Evolutionary conservation across 2,113 vertebrate genomes (phyloP), one percentile per base, ranked within the genome.

Genomic region (Hippocampus abdominalis): DNA sequence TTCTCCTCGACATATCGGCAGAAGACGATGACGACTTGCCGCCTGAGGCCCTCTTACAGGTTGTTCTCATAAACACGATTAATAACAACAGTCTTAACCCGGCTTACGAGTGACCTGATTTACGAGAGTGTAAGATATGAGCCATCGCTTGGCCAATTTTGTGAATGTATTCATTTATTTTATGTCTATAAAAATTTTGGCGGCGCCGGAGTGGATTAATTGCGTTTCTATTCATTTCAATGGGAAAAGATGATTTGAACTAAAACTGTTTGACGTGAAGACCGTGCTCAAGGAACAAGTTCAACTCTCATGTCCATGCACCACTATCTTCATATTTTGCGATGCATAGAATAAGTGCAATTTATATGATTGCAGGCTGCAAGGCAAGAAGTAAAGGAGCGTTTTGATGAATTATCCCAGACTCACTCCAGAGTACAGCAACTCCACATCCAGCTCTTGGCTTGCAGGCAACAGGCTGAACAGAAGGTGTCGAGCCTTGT

Each of bases 321-420:
- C 46, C 16, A 48, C 12, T 18, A 5, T 18, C 15, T 48, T 48
- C 13, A 48, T 48, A 16, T 48, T 48, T 48, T 4, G 46, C 12
- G 46, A n/a, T 7, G 44, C n/a, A 20, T 8, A 36, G 3, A 61
- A 4, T 67, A 20, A 51, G 1, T 51, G 4, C 9, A 40, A 32
- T 10, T 7, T 60, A 25, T 48, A 21, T 48, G 16, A 44, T 59
- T 73, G 15, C 75, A 94, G 94, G 85, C 84, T 63, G 90, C 89
- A 10, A 94, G 93, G 94, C 78, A 86, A 53, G 88, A 91, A 13
- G 89, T 91, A 10, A 88, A 93, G 68, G 76, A 85, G 66, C 84
- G 85, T 54, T 83, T 80, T 5, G 72, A 93, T 59, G 81, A 90
- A 40, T 72, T 92, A 79, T 76, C 84, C 1, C 82, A 80, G 21